Evolutionary conservation across 1,140 invertebrate species (phyloP).

Genomic region (Asobara japonica): DNA sequence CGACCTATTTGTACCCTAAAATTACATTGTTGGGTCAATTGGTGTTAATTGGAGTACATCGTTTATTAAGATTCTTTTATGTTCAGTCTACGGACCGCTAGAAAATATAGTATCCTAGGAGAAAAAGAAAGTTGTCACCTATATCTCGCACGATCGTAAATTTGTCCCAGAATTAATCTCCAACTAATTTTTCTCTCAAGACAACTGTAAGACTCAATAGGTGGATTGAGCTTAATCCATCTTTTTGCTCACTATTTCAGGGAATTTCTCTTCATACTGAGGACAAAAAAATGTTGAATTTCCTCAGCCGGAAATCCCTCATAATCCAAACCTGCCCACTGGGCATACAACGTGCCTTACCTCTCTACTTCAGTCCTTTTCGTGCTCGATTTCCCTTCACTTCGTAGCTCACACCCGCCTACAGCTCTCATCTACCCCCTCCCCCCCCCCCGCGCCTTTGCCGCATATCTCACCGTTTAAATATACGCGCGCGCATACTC

Average conservation of each 20-base stretch:
- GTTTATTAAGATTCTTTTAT: not conserved
- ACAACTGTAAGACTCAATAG: too few species aligned
- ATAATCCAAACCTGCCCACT: not conserved
- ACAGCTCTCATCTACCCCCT: too few species aligned
- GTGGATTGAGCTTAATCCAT: too few species aligned
- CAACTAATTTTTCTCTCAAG: not conserved
- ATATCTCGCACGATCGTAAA: too few species aligned
- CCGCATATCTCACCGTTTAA: constrained; percentile 10
- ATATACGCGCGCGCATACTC: not conserved
- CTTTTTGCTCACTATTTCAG: too few species aligned
- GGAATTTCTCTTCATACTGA: too few species aligned
- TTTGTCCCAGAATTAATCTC: too few species aligned
- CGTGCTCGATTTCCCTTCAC: not conserved
- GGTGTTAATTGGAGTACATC: constrained; percentile 14
- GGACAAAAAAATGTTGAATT: not conserved
- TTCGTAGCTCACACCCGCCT: too few species aligned
- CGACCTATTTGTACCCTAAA: constrained; percentile 23
- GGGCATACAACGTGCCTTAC: not conserved
- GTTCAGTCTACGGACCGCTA: not conserved
- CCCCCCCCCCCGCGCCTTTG: not conserved
- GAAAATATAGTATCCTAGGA: too few species aligned
- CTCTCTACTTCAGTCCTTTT: not conserved
- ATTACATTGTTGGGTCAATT: constrained; percentile 25
- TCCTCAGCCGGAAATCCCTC: not conserved
- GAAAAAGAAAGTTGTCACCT: too few species aligned